These are phyloP conservation scores for Mallotus villosus DNA, from an alignment of 2,797 vertebrate species.

Conservation along the genomic window DNA sequence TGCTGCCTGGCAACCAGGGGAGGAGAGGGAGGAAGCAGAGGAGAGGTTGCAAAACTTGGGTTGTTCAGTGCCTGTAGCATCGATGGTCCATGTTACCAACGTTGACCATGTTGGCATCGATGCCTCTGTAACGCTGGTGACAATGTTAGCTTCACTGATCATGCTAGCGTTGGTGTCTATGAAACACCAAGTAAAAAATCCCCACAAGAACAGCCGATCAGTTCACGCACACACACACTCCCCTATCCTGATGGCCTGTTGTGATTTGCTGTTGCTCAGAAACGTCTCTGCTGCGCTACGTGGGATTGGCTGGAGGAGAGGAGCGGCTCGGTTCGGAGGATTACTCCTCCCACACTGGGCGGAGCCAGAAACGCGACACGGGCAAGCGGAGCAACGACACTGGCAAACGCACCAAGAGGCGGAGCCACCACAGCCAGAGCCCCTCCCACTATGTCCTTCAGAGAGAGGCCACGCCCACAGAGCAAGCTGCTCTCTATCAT, in stretches of 20 bases:
- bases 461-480: constrained; percentile 83
- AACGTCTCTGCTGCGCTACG: constrained; percentile 90
- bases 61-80: background rate
- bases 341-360: constrained; percentile 85
- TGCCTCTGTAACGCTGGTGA: no score
- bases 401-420: constrained; percentile 92
- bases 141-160: background rate
- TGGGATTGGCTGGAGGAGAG: constrained; percentile 75
- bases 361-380: constrained; percentile 86
- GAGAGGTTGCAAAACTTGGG: constrained; percentile 38
- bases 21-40: constrained; percentile 51
- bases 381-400: constrained; percentile 91
- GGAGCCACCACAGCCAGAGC: constrained; percentile 92
- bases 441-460: constrained; percentile 92
- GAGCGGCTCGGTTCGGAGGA: constrained; percentile 87
- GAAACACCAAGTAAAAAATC: no score
- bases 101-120: no score
- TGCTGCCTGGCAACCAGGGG: constrained; percentile 75
- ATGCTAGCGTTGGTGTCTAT: no score
- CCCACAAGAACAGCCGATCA: background rate
- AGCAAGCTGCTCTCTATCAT: constrained; percentile 74
- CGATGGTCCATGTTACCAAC: no score
- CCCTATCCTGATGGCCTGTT: background rate
- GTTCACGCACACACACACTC: background rate
- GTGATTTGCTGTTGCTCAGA: constrained; percentile 51